phyloP scores from a whole-genome alignment of 2,113 vertebrate genomes.

The Castor canadensis region DNA sequence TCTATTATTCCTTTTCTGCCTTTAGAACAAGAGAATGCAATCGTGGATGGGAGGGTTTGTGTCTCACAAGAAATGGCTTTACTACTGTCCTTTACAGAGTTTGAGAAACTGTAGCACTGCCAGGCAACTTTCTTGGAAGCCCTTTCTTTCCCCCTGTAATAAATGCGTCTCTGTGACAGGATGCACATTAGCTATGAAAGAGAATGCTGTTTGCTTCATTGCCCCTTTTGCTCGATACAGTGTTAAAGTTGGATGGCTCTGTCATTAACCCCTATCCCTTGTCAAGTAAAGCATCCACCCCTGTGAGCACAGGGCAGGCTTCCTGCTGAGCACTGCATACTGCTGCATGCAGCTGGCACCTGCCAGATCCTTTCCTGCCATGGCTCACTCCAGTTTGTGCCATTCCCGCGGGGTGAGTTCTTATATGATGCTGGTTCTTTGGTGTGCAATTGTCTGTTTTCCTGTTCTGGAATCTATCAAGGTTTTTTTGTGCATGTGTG shows the following conservation, averaged over 20 bases:
- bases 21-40: background rate
- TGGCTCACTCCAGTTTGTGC: background rate
- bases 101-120: background rate
- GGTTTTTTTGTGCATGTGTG: background rate
- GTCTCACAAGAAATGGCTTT: background rate
- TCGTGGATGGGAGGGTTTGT: fast-evolving
- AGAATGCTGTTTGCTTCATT: background rate
- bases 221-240: background rate
- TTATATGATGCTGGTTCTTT: background rate
- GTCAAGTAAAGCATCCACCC: background rate
- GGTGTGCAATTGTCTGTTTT: background rate
- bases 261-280: background rate
- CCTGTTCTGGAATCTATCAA: background rate
- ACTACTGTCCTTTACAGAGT: background rate
- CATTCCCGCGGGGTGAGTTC: background rate
- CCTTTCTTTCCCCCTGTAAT: background rate
- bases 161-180: background rate
- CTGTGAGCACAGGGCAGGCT: fast-evolving
- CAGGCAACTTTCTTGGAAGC: background rate
- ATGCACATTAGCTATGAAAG: background rate
- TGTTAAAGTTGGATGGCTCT: background rate
- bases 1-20: background rate
- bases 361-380: background rate
- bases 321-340: fast-evolving
- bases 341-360: fast-evolving